phyloP scores from a whole-genome alignment of 1,140 invertebrate genomes.

The Tetramorium alpestre region DNA sequence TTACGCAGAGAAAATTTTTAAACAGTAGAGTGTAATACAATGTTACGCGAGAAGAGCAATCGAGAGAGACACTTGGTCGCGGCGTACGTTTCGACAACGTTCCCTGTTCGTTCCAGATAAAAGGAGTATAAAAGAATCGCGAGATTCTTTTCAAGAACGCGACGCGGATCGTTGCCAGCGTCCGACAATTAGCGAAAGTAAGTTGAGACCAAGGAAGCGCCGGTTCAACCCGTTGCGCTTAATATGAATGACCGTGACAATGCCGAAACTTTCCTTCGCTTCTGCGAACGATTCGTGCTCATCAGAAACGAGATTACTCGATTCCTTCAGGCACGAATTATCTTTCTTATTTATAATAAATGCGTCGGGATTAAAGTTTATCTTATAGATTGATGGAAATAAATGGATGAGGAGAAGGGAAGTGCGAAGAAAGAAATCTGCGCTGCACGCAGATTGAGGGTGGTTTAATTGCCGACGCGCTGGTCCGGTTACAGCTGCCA shows the following conservation, averaged over 20 bases:
- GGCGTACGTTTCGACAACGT: slow-evolving; percentile 7
- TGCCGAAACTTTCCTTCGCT: background rate
- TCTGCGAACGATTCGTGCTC: background rate
- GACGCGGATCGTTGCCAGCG: background rate
- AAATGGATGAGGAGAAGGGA: background rate
- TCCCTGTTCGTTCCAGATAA: background rate
- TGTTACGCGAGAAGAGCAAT: slow-evolving; percentile 47
- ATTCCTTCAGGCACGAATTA: background rate
- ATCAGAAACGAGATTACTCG: background rate
- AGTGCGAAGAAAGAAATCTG: background rate
- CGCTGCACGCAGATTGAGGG: background rate
- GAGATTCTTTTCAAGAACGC: too few species aligned
- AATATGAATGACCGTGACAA: slow-evolving; percentile 2
- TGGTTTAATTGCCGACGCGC: slow-evolving; percentile 47
- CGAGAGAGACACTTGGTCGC: background rate
- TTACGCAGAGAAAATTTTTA: slow-evolving; percentile 52
- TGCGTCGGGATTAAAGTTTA: background rate
- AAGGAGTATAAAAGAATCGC: background rate
- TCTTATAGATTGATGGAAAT: background rate
- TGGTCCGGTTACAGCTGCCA: slow-evolving; percentile 51
- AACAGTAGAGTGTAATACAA: slow-evolving; percentile 56
- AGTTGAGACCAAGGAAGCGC: background rate
- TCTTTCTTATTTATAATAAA: background rate
- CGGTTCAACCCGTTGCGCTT: slow-evolving; percentile 5
- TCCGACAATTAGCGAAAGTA: slow-evolving; percentile 13